phyloP scores from a whole-genome alignment of 2,113 vertebrate species.

The Salminus brasiliensis region DNA sequence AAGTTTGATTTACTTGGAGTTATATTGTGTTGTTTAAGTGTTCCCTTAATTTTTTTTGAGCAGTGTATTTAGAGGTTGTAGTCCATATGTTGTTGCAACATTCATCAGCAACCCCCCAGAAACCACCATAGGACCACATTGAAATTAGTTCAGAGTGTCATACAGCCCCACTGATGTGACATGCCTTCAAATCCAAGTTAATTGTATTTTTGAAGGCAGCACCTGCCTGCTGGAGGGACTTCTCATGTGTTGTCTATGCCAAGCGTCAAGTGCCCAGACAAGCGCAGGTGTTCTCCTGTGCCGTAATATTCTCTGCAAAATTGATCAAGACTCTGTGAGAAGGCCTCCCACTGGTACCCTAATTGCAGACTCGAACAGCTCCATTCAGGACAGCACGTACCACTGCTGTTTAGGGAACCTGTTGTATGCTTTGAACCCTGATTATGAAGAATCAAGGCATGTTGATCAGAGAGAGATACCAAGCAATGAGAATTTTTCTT shows the following conservation, averaged over 20 bases:
- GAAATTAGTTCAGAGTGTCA: neutral
- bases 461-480: neutral
- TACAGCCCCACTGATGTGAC: neutral
- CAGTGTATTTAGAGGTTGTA: neutral
- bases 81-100: neutral
- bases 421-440: neutral
- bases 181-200: neutral
- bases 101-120: no score
- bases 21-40: no score
- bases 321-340: neutral
- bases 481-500: no score
- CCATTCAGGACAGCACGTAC: neutral
- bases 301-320: neutral
- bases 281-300: conserved; percentile 1
- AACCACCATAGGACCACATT: no score
- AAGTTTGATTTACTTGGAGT: no score
- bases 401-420: neutral
- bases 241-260: neutral
- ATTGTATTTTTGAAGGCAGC: conserved; percentile 29
- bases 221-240: neutral
- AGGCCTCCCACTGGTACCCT: neutral
- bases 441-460: no score
- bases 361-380: neutral
- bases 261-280: neutral
- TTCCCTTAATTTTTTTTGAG: no score